These are phyloP conservation scores for Oophaga pumilio DNA, from an alignment of 2,113 vertebrate species.

Conservation along the genomic window DNA sequence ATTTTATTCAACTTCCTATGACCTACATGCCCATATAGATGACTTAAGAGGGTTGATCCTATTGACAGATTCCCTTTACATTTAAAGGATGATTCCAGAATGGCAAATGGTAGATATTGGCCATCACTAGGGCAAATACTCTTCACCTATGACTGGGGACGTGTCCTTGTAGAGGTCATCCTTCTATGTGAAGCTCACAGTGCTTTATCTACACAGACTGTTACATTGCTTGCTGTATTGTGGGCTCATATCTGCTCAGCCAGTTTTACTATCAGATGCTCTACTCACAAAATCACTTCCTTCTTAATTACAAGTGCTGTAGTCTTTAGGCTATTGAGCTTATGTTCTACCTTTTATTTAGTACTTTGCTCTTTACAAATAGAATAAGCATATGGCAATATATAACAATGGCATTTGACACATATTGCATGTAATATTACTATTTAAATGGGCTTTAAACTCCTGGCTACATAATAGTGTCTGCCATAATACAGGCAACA, in stretches of 20 bases:
- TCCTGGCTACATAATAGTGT: conserved; percentile 16
- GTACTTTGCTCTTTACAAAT: conserved; percentile 28
- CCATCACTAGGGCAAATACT: background rate
- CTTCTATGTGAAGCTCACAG: background rate
- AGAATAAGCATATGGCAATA: conserved; percentile 21
- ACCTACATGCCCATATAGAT: too few relatives aligned
- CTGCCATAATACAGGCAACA: background rate
- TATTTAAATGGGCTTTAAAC: conserved; percentile 18
- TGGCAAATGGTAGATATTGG: background rate
- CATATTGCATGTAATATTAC: conserved; percentile 9
- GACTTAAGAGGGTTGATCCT: too few relatives aligned
- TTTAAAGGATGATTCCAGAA: background rate
- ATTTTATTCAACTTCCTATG: too few relatives aligned
- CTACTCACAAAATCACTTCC: conserved; percentile 5
- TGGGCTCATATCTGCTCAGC: conserved; percentile 7
- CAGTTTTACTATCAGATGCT: conserved; percentile 12
- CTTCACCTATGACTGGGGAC: background rate
- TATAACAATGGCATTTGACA: conserved; percentile 30
- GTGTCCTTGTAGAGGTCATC: conserved; percentile 15
- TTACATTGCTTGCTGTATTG: background rate
- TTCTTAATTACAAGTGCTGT: conserved; percentile 24
- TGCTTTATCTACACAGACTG: background rate
- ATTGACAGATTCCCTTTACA: too few relatives aligned
- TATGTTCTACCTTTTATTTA: conserved; percentile 31
- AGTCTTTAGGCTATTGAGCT: conserved; percentile 26